Percentiles rank a stretch among this genome's conserved stretches.
phyloP scores from a whole-genome alignment of 2,888 invertebrate genomes.

The Boloria selene region DNA sequence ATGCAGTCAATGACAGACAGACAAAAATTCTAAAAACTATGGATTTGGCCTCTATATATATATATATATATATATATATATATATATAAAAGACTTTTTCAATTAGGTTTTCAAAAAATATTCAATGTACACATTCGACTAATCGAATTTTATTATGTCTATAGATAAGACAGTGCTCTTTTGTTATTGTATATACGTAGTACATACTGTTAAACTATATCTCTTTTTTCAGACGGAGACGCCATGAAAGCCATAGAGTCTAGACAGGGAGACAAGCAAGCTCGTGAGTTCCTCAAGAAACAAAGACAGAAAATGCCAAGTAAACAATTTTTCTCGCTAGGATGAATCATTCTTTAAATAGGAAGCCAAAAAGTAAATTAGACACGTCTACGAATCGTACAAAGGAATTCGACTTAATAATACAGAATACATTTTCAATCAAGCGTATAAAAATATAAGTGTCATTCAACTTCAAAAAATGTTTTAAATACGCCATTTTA shows the following conservation, averaged over 20 bases:
- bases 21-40: too few species aligned
- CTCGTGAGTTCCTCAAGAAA: slow-evolving; percentile 93
- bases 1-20: too few species aligned
- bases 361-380: slow-evolving; percentile 13
- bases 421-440: slow-evolving; percentile 17
- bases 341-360: slow-evolving; percentile 48
- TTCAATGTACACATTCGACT: too few species aligned
- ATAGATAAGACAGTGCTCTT: too few species aligned
- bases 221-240: slow-evolving; percentile 82
- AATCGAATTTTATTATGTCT: too few species aligned
- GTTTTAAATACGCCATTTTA: not conserved
- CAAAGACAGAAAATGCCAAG: slow-evolving; percentile 84
- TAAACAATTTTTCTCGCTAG: slow-evolving; percentile 73
- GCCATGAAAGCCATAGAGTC: slow-evolving; percentile 90
- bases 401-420: slow-evolving; percentile 13
- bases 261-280: slow-evolving; percentile 93
- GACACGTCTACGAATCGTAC: slow-evolving; percentile 11
- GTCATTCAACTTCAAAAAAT: slow-evolving; percentile 11
- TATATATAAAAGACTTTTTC: too few species aligned
- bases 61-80: too few species aligned
- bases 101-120: too few species aligned
- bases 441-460: slow-evolving; percentile 5
- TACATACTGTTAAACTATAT: too few species aligned
- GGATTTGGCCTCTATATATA: too few species aligned
- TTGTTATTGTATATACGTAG: too few species aligned